These are phyloP conservation scores for Bettongia penicillata DNA, from an alignment of 2,113 vertebrate genomes.

Conservation along the genomic window DNA sequence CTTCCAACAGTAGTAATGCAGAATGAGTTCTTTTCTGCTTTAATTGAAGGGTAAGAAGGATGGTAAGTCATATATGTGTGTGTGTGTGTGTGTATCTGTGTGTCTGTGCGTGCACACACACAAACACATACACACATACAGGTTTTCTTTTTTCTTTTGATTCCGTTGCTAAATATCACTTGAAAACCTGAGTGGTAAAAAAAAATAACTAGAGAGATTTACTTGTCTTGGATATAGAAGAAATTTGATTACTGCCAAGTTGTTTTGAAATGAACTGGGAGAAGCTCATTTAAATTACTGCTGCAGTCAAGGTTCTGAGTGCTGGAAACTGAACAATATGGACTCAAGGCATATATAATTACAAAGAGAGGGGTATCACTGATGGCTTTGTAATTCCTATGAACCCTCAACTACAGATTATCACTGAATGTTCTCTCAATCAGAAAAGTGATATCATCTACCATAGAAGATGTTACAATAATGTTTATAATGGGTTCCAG, in stretches of 20 bases:
- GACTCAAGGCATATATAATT: neutral
- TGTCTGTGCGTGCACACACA: too few relatives aligned
- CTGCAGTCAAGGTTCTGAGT: neutral
- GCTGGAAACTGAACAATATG: neutral
- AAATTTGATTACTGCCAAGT: neutral
- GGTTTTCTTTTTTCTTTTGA: neutral
- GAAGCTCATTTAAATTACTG: neutral
- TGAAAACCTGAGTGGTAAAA: neutral
- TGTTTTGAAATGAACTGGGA: neutral
- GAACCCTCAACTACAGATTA: neutral
- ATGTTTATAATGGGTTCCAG: neutral
- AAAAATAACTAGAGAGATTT: neutral
- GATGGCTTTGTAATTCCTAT: neutral
- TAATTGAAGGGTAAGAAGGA: neutral
- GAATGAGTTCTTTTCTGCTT: neutral
- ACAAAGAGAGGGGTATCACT: neutral
- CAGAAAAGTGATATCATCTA: slow-evolving; percentile 2
- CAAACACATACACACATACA: neutral
- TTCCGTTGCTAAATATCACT: neutral
- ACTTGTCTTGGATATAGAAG: neutral
- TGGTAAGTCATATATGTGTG: too few relatives aligned
- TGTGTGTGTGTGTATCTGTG: too few relatives aligned
- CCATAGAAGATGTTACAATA: neutral
- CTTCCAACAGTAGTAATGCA: neutral
- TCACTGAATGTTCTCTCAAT: neutral